Evolutionary conservation across 1,140 invertebrate genomes (phyloP), one percentile per base, ranked within the genome.

Genomic region (Aphelinus certus): DNA sequence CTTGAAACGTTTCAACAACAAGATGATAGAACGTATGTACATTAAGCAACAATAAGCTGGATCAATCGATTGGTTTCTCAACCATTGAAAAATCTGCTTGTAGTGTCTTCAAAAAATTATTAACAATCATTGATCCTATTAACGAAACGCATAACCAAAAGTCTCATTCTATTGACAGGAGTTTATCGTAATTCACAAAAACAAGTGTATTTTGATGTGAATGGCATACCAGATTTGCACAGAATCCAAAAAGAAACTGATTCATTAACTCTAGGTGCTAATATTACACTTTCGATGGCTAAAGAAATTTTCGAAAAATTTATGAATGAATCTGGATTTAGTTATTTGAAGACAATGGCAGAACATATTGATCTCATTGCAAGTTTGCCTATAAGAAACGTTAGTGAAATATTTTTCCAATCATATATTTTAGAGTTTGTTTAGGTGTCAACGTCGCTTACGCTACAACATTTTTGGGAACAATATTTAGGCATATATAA

Each of bases 341-440:
- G 81, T 2, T 92, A 93, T 79, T 79, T 92, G 43, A 79, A 80
- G 26, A 85, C 88, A 51, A 81, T 93, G 10, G 90, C 88, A 26
- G 85, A 91, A 72, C 93, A 94, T 80, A 87, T 94, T 68, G 92
- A 94, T 81, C 84, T 93, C 64, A 90, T 94, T 64, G 93, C 93
- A 1, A 92, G 91, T 85, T 88, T 93, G 3, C 90, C 93, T n/a
- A 91, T 95, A 1, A 88, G 93, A 84, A 94, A 94, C 88, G 92
- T 94, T 82, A 89, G 91, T 90, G 81, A 26, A 26, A 26, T 26
- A 26, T 26, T 26, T 57, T 26, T 26, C 26, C 26, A 26, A 26
- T 26, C 26, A 26, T 26, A 55, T 5, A 55, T 10, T 55, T 55
- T 55, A 7, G 5, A 10, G 10, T 55, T 55, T 55, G 5, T 7